Evolutionary conservation across 2,797 vertebrate species (phyloP).

Genomic region (Ispidina lecontei): DNA sequence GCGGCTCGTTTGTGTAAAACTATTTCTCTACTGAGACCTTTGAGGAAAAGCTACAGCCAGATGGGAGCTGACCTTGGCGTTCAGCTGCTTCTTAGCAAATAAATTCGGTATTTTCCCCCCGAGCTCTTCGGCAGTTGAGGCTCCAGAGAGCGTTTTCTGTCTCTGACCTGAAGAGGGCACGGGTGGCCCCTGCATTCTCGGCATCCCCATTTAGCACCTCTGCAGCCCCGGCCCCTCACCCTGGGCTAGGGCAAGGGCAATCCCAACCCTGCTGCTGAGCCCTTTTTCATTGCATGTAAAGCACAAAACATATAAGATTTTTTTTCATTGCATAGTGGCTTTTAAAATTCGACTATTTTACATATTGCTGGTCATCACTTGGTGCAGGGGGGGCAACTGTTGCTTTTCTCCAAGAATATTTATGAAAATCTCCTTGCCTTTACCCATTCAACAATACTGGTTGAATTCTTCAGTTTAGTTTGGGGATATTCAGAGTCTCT

Average conservation of each 20-base stretch:
- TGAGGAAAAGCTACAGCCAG: neutral
- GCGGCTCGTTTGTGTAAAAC: neutral
- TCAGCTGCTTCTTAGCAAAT: neutral
- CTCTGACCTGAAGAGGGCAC: neutral
- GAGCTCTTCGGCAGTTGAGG: neutral
- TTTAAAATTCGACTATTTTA: neutral
- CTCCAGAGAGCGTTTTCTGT: neutral
- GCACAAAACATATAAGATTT: neutral
- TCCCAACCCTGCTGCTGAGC: neutral
- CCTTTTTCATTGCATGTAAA: neutral
- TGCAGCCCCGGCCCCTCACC: neutral
- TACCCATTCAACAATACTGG: neutral
- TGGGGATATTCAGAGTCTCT: neutral
- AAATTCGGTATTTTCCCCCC: neutral
- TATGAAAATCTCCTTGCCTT: neutral
- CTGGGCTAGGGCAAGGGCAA: neutral
- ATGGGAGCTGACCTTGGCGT: neutral
- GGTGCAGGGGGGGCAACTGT: fast-evolving
- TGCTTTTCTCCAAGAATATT: fast-evolving
- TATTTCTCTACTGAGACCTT: neutral
- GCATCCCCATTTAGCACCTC: neutral
- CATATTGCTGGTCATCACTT: neutral
- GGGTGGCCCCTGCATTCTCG: fast-evolving
- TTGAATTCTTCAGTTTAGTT: neutral
- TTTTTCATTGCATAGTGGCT: neutral